Evolutionary conservation across 2,888 invertebrate genomes (phyloP).

Genomic region (Volucella zonaria): DNA sequence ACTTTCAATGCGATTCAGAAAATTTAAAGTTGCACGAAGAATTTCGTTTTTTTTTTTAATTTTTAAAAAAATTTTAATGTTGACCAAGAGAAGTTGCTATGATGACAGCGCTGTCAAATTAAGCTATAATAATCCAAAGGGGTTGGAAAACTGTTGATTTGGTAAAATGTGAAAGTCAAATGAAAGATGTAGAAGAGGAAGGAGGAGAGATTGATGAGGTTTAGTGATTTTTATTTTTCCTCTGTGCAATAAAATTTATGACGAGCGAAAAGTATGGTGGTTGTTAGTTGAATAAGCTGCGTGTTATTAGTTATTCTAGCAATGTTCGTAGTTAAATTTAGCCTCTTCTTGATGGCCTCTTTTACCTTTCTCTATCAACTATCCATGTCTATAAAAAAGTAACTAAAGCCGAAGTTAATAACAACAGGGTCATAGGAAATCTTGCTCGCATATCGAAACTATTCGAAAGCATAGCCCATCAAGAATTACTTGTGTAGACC

Average conservation of each 20-base stretch:
- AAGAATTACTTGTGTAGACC: no score
- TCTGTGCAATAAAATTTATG: conserved; percentile 38
- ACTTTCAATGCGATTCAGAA: conserved; percentile 49
- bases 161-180: conserved; percentile 59
- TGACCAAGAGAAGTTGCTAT: conserved; percentile 54
- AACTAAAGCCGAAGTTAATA: no score
- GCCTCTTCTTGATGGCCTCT: no score
- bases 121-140: conserved; percentile 73
- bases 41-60: conserved; percentile 10
- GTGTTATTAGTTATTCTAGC: neutral
- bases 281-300: conserved; percentile 45
- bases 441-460: no score
- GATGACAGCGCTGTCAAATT: conserved; percentile 55
- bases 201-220: conserved; percentile 33
- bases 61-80: conserved; percentile 55
- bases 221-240: conserved; percentile 3
- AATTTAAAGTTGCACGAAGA: conserved; percentile 51
- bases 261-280: conserved; percentile 11
- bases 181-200: conserved; percentile 54
- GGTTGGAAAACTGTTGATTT: conserved; percentile 72
- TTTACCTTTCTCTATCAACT: no score
- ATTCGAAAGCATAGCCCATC: no score
- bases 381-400: neutral
- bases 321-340: no score
- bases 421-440: no score